Base-by-base conservation (phyloP, 2,797 vertebrate genomes). In the Sebastes minor region DNA sequence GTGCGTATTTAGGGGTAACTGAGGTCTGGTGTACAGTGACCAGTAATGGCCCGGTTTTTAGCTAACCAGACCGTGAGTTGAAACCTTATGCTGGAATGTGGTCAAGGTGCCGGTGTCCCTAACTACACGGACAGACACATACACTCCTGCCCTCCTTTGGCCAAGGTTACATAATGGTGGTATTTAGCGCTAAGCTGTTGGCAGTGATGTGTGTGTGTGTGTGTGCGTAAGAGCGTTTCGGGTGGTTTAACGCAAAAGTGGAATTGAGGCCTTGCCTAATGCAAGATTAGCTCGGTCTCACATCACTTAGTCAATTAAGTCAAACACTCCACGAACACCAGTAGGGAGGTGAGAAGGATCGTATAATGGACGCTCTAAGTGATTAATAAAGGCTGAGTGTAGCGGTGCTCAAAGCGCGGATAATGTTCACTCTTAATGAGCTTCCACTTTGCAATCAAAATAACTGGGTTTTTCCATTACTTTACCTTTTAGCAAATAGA, bases 21-120 rank as follows among this genome's bases (percentile, higher is more conserved):
- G 85, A 89, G 85, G 83, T 88, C 85, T 84, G 88, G 92, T 94
- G 88, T 93, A 81, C 82, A 83, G 81, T 94, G 88, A 89, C 90
- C 89, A 89, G 68, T 95, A 94, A 94, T 91, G 82, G 90, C 69
- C 83, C 22, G n/a, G 74, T 92, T 94, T 93, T 93, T 81, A 92
- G 82, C 91, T 63, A 80, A 89, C 78, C 85, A 82, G 81, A 80
- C 82, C 28, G 49, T 89, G 64, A 88, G 73, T 77, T 89, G 92
- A 94, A 95, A 95, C 91, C 72, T 76, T 90, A 94, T 52, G 79
- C 93, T 93, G 82, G 85, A 91, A 89, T 92, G 86, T 74, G 77
- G 76, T 87, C 76, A 88, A 82, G 80, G 85, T 90, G 85, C 81
- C 35, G 62, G 56, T 82, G 66, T 88, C 86, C 52, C 74, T 65